Percentiles rank a stretch among this genome's conserved stretches.
Conservation (phyloP, 2,113 vertebrate genomes). For the Myiagra hebetior region DNA sequence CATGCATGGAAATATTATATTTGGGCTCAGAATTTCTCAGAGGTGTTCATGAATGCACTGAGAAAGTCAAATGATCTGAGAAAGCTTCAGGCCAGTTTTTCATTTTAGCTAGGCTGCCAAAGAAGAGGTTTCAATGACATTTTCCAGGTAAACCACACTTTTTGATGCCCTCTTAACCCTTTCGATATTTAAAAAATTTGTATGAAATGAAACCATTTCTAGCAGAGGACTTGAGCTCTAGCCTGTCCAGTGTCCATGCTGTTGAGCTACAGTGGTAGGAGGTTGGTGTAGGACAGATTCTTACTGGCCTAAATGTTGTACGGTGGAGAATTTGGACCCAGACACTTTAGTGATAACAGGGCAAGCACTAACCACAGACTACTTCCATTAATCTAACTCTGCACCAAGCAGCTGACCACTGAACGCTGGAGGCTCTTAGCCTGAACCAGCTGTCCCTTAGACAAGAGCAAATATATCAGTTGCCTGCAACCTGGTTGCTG, state of each 20-base stretch:
- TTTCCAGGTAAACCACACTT: neutral
- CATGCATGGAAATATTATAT: neutral
- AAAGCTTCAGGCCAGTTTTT: neutral
- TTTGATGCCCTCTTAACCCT: neutral
- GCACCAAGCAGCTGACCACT: neutral
- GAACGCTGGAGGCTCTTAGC: neutral
- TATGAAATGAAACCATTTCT: neutral
- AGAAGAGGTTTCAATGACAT: neutral
- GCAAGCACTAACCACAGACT: neutral
- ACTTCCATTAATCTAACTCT: neutral
- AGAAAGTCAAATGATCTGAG: neutral
- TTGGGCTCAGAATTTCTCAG: conserved; percentile 1
- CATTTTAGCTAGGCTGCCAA: neutral
- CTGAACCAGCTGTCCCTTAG: neutral
- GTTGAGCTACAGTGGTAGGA: rapidly evolving
- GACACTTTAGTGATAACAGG: neutral
- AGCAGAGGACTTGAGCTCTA: neutral
- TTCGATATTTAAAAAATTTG: neutral
- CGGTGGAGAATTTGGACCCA: neutral
- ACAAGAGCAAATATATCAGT: conserved; percentile 3
- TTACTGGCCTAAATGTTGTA: rapidly evolving
- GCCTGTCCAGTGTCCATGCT: rapidly evolving
- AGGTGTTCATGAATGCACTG: neutral
- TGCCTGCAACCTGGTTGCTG: neutral
- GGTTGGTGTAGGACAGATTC: neutral